Evolutionary conservation across 2,797 vertebrate genomes (phyloP).

Genomic region (Lemur catta): DNA sequence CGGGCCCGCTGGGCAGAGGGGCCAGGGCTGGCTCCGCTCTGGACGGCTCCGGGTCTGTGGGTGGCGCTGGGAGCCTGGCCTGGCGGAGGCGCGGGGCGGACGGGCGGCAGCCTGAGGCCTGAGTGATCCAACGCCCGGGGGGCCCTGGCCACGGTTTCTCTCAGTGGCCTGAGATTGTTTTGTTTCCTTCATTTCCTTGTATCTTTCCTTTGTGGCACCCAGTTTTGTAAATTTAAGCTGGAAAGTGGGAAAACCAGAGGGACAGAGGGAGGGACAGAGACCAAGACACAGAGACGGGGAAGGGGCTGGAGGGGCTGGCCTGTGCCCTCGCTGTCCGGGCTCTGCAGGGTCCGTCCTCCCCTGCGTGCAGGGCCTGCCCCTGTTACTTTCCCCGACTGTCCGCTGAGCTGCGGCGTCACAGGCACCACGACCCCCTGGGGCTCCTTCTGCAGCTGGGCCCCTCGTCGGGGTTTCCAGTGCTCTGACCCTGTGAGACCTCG

Average conservation of each 20-base stretch:
- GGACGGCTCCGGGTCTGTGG: not conserved
- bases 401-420: accelerated
- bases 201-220: not conserved
- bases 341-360: not conserved
- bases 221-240: not conserved
- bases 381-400: not conserved
- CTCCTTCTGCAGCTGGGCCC: constrained; percentile 50
- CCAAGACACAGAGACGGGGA: not conserved
- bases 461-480: not conserved
- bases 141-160: accelerated
- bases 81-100: accelerated
- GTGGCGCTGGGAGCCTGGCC: no score
- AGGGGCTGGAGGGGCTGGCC: accelerated
- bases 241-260: not conserved
- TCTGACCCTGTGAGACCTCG: not conserved
- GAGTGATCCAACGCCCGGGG: accelerated
- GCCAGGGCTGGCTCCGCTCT: not conserved
- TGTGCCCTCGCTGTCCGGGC: not conserved
- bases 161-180: accelerated
- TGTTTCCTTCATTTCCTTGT: accelerated
- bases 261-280: not conserved
- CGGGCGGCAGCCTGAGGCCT: accelerated
- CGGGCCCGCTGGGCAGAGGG: not conserved
- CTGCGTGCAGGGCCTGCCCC: not conserved
- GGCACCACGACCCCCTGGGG: not conserved